A percentile compares a stretch with the other conserved stretches of the same genome.
These are phyloP conservation scores for Euphydryas editha DNA, from an alignment of 2,888 invertebrate species.

Conservation along the genomic window DNA sequence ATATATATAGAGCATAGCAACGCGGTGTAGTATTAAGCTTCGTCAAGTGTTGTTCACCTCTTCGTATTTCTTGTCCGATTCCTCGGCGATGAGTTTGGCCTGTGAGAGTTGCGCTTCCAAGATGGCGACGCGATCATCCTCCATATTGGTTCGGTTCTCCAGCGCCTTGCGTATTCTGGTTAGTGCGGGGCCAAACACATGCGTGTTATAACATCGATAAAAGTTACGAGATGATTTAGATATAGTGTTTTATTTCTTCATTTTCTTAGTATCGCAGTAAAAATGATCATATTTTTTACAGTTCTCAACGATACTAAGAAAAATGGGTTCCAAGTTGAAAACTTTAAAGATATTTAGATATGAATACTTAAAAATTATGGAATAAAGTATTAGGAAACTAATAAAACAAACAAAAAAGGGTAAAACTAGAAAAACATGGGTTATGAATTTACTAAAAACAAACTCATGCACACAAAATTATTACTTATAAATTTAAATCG, in stretches of 20 bases:
- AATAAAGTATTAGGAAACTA: constrained; percentile 21
- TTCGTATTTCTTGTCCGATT: constrained; percentile 99
- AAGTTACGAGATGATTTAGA: constrained; percentile 37
- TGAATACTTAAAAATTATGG: constrained; percentile 19
- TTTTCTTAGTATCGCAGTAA: constrained; percentile 5
- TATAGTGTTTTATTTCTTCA: constrained; percentile 2
- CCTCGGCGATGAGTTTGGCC: constrained; percentile 99
- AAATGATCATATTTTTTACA: not conserved
- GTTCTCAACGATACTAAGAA: constrained; percentile 16
- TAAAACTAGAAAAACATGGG: constrained; percentile 29
- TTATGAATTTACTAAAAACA: constrained; percentile 25
- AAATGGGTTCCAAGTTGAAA: not conserved
- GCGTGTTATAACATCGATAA: constrained; percentile 77
- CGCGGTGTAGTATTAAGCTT: not conserved
- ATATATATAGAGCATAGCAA: constrained; percentile 7
- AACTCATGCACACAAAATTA: constrained; percentile 39
- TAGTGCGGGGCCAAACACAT: constrained; percentile 83
- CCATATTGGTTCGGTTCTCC: constrained; percentile 99
- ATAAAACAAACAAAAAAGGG: constrained; percentile 13
- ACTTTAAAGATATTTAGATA: constrained; percentile 6
- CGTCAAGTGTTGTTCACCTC: constrained; percentile 89
- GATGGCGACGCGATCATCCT: constrained; percentile 98
- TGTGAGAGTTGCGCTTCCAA: constrained; percentile 99
- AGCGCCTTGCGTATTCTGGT: constrained; percentile 98
- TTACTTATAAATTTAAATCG: no score